These are phyloP conservation scores for Siphlonurus alternatus DNA, from an alignment of 2,888 invertebrate species.

Conservation along the genomic window DNA sequence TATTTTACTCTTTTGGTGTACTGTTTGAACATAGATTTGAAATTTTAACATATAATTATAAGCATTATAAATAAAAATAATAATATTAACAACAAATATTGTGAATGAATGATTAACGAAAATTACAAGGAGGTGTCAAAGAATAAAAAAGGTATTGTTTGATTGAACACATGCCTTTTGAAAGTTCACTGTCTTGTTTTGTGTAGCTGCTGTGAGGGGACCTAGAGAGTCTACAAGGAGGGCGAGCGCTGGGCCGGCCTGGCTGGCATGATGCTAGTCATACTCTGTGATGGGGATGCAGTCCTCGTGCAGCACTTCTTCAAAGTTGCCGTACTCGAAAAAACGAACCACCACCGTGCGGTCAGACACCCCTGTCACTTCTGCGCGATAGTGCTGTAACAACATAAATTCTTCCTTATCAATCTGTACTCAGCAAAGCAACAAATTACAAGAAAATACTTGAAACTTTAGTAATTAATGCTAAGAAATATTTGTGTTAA, in stretches of 20 bases:
- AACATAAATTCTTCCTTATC: slow-evolving; percentile 14
- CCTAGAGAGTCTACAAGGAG: slow-evolving; percentile 1
- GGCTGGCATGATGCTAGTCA: neutral
- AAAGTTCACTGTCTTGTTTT: neutral
- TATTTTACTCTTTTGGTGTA: too few species aligned
- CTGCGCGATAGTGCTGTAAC: slow-evolving; percentile 63
- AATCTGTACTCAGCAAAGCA: neutral
- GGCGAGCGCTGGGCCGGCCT: slow-evolving; percentile 10
- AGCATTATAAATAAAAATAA: too few species aligned
- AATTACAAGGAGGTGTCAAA: neutral
- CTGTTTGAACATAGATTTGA: too few species aligned
- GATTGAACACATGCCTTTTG: neutral
- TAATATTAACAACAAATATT: too few species aligned
- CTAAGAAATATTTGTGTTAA: neutral
- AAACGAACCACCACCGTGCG: slow-evolving; percentile 74
- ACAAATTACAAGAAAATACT: slow-evolving; percentile 7
- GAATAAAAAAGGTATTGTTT: neutral
- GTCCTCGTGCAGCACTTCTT: slow-evolving; percentile 70
- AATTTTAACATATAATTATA: too few species aligned
- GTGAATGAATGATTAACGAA: too few species aligned
- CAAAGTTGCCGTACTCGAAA: slow-evolving; percentile 75
- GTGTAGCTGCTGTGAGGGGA: slow-evolving; percentile 1
- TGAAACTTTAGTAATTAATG: slow-evolving; percentile 1
- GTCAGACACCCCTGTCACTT: slow-evolving; percentile 63
- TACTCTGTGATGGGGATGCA: slow-evolving; percentile 45